Conservation (phyloP, 1,140 invertebrate species). For the Rhyzopertha dominica region DNA sequence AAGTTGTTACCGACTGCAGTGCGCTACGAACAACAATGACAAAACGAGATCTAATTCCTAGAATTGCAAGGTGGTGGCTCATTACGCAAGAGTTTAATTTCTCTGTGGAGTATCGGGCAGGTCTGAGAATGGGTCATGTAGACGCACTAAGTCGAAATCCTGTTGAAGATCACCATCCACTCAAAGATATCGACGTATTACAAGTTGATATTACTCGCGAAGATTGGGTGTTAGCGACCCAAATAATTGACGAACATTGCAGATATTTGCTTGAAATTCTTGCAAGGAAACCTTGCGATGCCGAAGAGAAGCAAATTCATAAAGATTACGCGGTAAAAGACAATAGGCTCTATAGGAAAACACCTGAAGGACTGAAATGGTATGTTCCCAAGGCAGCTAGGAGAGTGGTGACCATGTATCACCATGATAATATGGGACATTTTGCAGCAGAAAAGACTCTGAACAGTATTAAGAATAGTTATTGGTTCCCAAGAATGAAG, state of each 20-base stretch:
- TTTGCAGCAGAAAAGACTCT: slow-evolving; percentile 5
- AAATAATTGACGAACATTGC: background rate
- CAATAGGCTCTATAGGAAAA: slow-evolving; percentile 14
- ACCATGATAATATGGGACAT: slow-evolving; percentile 17
- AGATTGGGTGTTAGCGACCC: slow-evolving; percentile 3
- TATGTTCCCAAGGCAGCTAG: slow-evolving; percentile 8
- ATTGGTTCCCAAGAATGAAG: slow-evolving; percentile 7
- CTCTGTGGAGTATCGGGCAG: too few relatives aligned
- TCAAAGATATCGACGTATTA: background rate
- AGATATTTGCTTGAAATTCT: background rate
- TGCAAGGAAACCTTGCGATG: background rate
- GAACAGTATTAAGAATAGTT: background rate
- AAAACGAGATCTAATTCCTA: too few relatives aligned
- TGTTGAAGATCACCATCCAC: background rate
- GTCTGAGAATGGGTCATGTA: slow-evolving; percentile 29
- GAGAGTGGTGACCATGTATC: background rate
- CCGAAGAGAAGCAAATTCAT: slow-evolving; percentile 5
- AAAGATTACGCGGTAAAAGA: slow-evolving; percentile 1
- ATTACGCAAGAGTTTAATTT: too few relatives aligned
- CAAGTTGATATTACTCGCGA: background rate
- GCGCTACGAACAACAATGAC: too few relatives aligned
- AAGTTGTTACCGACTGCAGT: slow-evolving; percentile 14
- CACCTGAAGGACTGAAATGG: background rate
- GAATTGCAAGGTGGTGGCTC: too few relatives aligned
- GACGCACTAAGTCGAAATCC: slow-evolving; percentile 29